Evolutionary conservation across 2,113 vertebrate species (phyloP), one percentile per base, ranked within the genome.

Genomic region (Nibea albiflora): DNA sequence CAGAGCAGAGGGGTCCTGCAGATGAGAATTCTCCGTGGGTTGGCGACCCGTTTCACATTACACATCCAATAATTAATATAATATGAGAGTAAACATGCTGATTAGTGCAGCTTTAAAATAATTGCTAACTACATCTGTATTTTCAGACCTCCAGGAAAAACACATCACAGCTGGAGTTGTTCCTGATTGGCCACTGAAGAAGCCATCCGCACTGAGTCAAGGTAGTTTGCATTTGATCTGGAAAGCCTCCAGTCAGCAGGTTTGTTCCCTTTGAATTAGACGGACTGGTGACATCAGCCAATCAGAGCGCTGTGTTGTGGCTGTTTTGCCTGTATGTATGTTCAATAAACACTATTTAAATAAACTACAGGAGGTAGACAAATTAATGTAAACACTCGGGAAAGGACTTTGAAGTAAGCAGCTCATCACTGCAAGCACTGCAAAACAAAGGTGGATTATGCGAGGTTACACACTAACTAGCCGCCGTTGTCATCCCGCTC

Each of bases 201-300:
- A 35, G 28, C 69, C 15, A 19, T 64, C 52, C 24, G 68, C 4
- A 61, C 53, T 24, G 31, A 73, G 65, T 47, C 17, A 26, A 53
- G 53, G 19, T 47, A 28, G 19, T 70, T 74, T 67, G 16, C 24
- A 62, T 76, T 70, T 76, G 74, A 53, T 72, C 64, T 77, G 50
- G 26, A 85, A 79, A 81, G 4, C 28, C 17, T 74, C 35, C n/a
- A 60, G 70, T 85, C 80, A 78, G 78, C 73, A 74, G 16, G 63
- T 80, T 79, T 62, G n/a, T 76, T 89, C 60, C 70, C 65, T 84
- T 81, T 84, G 44, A 84, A 80, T 77, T 69, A 80, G 77, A 60
- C 6, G 12, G 71, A 19, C 26, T n/a, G 62, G 9, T 67, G 58
- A 61, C 57, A 20, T 73, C 56, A 26, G 77, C 78, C 60, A 58